These are phyloP conservation scores for Lochmaea capreae DNA, from an alignment of 2,888 invertebrate species.

Conservation along the genomic window DNA sequence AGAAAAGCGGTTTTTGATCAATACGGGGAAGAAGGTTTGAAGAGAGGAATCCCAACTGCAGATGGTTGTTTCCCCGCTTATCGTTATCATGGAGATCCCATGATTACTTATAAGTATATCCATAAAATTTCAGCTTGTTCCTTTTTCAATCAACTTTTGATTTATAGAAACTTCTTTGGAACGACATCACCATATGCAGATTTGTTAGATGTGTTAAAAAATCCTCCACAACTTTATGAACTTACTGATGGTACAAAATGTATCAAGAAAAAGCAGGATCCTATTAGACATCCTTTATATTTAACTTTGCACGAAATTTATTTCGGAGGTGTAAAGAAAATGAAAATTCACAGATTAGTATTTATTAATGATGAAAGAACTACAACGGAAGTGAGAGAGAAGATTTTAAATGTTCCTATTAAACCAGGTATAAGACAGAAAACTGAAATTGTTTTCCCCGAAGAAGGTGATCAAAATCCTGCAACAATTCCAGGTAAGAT, in stretches of 20 bases:
- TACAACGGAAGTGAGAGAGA: slow-evolving; percentile 75
- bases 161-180: slow-evolving; percentile 79
- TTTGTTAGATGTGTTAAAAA: slow-evolving; percentile 74
- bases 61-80: slow-evolving; percentile 77
- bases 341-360: slow-evolving; percentile 82
- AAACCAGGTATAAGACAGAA: slow-evolving; percentile 80
- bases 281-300: slow-evolving; percentile 69
- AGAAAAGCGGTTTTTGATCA: slow-evolving; percentile 85
- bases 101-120: slow-evolving; percentile 74
- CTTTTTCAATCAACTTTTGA: not conserved
- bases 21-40: slow-evolving; percentile 89
- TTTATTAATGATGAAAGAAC: slow-evolving; percentile 74
- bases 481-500: slow-evolving; percentile 72
- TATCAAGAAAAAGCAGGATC: slow-evolving; percentile 71
- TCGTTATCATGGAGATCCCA: slow-evolving; percentile 83
- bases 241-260: slow-evolving; percentile 72
- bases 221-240: slow-evolving; percentile 74
- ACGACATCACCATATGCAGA: slow-evolving; percentile 85
- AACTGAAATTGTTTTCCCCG: slow-evolving; percentile 79
- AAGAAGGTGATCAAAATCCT: slow-evolving; percentile 84
- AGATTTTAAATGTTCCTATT: slow-evolving; percentile 79
- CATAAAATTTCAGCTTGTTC: not conserved
- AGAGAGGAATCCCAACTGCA: slow-evolving; percentile 81
- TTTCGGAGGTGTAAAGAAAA: slow-evolving; percentile 83
- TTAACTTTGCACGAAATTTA: slow-evolving; percentile 75